A percentile compares a stretch with the other conserved stretches of the same genome.
These are phyloP conservation scores for Apis dorsata DNA, from an alignment of 1,140 invertebrate genomes.

Conservation along the genomic window DNA sequence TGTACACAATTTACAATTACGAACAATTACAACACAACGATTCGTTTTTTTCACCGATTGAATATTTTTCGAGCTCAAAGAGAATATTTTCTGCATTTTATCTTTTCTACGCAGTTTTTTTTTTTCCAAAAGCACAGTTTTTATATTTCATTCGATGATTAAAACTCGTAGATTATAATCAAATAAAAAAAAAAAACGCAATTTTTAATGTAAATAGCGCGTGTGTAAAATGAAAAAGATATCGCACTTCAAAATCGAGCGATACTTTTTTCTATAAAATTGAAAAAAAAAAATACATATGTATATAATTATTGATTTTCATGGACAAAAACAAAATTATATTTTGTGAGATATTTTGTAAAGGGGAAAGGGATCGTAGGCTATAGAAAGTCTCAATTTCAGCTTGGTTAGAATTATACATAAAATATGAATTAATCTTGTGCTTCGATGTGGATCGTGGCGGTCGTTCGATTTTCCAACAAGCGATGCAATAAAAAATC, in stretches of 20 bases:
- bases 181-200: not conserved
- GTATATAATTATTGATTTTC: constrained; percentile 21
- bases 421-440: not conserved
- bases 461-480: not conserved
- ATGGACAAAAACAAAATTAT: constrained; percentile 37
- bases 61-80: constrained; percentile 6
- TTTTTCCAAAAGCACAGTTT: not conserved
- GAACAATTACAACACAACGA: not conserved
- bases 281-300: not conserved
- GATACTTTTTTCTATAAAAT: constrained; percentile 45
- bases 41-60: not conserved
- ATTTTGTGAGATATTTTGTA: constrained; percentile 55
- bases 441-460: constrained; percentile 3
- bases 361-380: constrained; percentile 2
- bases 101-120: not conserved
- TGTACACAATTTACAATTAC: not conserved
- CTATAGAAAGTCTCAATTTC: constrained; percentile 29
- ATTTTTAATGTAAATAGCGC: constrained; percentile 45
- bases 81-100: not conserved
- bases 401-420: constrained; percentile 8
- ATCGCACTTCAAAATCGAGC: constrained; percentile 15
- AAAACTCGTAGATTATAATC: not conserved
- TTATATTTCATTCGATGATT: not conserved
- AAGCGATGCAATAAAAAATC: not conserved
- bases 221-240: constrained; percentile 7